Evolutionary conservation across 2,888 invertebrate species (phyloP).

Genomic region (Myopa testacea): DNA sequence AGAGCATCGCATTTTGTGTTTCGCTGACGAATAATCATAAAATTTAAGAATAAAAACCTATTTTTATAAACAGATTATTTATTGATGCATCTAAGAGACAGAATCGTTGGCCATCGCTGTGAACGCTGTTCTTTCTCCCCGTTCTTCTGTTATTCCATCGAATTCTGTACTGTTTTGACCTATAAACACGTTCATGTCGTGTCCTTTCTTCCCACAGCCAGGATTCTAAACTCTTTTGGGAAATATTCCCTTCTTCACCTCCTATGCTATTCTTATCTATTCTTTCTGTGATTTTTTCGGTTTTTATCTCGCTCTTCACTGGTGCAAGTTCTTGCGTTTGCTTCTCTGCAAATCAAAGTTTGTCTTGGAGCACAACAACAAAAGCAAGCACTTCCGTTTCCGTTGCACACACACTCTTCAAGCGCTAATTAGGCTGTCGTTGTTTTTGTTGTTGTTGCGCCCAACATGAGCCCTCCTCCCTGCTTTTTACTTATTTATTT

Average conservation of each 20-base stretch:
- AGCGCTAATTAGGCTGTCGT: conserved; percentile 17
- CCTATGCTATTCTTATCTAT: background rate
- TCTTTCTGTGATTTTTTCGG: no score
- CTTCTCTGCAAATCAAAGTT: background rate
- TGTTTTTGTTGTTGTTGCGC: conserved; percentile 34
- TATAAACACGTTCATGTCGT: no score
- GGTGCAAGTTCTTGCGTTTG: background rate
- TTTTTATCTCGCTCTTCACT: background rate
- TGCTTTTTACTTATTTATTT: background rate
- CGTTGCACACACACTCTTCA: conserved; percentile 35
- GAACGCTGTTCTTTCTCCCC: no score
- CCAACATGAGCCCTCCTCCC: no score
- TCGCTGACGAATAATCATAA: background rate
- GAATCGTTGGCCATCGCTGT: no score
- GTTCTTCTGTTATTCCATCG: no score
- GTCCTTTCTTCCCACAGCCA: no score
- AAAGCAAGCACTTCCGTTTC: conserved; percentile 41
- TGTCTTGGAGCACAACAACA: background rate
- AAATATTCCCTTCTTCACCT: background rate
- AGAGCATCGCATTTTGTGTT: background rate
- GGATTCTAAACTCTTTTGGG: background rate
- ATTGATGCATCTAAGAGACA: no score
- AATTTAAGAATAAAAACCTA: no score
- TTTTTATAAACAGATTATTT: no score
- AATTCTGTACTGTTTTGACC: no score